These are phyloP conservation scores for Bambusicola thoracicus DNA, from an alignment of 2,113 vertebrate genomes.

Conservation along the genomic window DNA sequence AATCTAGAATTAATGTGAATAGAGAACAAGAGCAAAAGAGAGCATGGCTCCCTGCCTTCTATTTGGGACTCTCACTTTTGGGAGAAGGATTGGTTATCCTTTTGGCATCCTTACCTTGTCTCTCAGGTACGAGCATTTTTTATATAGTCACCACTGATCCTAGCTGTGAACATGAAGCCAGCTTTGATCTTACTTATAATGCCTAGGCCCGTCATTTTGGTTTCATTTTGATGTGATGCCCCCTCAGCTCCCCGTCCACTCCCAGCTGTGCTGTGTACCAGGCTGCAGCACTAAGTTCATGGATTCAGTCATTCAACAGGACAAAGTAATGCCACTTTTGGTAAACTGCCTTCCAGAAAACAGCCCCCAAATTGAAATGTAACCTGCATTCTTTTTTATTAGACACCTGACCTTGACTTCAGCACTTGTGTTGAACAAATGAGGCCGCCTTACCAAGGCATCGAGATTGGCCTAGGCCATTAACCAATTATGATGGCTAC, in stretches of 20 bases:
- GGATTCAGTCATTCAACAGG: neutral
- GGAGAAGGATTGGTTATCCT: neutral
- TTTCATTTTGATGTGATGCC: neutral
- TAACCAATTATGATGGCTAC: neutral
- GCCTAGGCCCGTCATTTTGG: neutral
- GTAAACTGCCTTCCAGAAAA: neutral
- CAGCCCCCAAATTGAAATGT: neutral
- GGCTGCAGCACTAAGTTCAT: neutral
- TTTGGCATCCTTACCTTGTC: neutral
- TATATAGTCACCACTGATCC: neutral
- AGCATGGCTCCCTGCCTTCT: neutral
- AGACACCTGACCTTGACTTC: neutral
- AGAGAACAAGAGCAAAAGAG: neutral
- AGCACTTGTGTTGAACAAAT: neutral
- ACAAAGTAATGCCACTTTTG: neutral
- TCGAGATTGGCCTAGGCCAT: neutral
- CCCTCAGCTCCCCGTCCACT: neutral
- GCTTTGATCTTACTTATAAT: neutral
- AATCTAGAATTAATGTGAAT: slow-evolving; percentile 16
- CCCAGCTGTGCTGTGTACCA: neutral
- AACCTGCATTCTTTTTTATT: neutral
- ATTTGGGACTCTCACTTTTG: neutral
- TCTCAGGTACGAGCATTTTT: neutral
- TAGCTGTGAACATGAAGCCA: neutral
- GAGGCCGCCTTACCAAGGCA: neutral